These are phyloP conservation scores for Siderastrea radians DNA, from an alignment of 92 coral and sea anemone genomes.

Conservation along the genomic window DNA sequence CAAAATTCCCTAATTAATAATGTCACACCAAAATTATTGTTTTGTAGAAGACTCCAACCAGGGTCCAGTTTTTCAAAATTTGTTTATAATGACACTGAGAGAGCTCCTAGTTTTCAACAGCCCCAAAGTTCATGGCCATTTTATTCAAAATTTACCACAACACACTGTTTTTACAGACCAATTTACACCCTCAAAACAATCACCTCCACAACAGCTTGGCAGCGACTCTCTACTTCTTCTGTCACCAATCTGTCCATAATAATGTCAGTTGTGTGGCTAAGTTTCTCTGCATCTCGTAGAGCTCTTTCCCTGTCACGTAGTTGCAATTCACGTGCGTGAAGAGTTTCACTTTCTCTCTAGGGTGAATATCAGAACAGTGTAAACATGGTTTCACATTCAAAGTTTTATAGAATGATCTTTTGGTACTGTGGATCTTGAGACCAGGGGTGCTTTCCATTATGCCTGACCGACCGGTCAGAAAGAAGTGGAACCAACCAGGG, in stretches of 20 bases:
- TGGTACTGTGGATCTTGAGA: background rate
- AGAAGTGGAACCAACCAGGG: no score
- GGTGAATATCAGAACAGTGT: background rate
- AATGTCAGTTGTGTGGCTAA: constrained; percentile 85
- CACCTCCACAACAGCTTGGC: constrained; percentile 88
- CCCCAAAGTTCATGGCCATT: no score
- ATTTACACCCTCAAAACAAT: background rate
- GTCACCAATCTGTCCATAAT: constrained; percentile 86
- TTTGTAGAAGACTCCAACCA: no score
- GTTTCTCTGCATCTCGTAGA: constrained; percentile 86
- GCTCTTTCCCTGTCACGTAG: constrained; percentile 91
- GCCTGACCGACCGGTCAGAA: no score
- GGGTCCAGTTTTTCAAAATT: no score
- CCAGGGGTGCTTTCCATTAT: no score
- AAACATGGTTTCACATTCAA: background rate
- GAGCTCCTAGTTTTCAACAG: no score
- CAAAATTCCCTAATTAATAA: no score
- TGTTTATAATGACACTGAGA: no score
- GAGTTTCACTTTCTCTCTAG: constrained; percentile 86
- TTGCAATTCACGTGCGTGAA: constrained; percentile 85
- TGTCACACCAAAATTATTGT: no score
- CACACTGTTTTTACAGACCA: background rate
- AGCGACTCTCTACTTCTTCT: constrained; percentile 84
- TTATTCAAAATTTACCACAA: no score
- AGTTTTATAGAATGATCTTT: background rate